Base-by-base conservation (phyloP, 2,888 invertebrate species). In the Hirtodrosophila duncani region DNA sequence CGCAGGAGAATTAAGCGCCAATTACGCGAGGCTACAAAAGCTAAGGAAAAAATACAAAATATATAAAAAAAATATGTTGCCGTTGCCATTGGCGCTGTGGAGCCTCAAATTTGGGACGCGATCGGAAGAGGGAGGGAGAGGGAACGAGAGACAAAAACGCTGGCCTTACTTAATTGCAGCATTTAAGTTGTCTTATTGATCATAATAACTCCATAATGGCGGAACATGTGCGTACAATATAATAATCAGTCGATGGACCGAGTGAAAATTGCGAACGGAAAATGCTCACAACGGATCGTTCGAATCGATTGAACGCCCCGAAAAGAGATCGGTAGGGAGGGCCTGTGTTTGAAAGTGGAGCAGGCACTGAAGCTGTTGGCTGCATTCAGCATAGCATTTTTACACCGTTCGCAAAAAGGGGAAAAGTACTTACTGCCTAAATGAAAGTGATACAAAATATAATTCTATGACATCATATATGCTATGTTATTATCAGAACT, bases 121-220 rank as follows among this genome's bases (percentile, higher is more conserved):
- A 70, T 55, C 78, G 30, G 34, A 16, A 11, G 24, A 36, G 18
- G 30, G 4, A 11, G 18, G 16, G 6, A 21, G 24, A 31, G 17
- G 7, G 18, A 50, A 45, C 33, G 38, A 41, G n/a, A n/a, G n/a
- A 55, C 48, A 49, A 56, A 43, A 34, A 33, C 58, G 41, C 64
- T 59, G 71, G 66, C 70, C 70, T 63, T 74, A 85, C 82, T 84
- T 85, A 85, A 85, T 85, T 85, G 85, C 85, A 84, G 82, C 85
- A 83, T 85, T 85, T 85, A 86, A 86, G 82, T 80, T 83, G 84
- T 85, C 85, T 85, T 85, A 85, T 85, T 85, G 85, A 85, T 86
- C 85, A 86, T 85, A 85, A 85, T 85, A 86, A 85, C 86, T 85
- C 86, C 85, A 85, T 85, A 85, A 85, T 85, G 85, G 85, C 85